Conservation (phyloP, 1,140 invertebrate genomes). For the Achatina immaculata region DNA sequence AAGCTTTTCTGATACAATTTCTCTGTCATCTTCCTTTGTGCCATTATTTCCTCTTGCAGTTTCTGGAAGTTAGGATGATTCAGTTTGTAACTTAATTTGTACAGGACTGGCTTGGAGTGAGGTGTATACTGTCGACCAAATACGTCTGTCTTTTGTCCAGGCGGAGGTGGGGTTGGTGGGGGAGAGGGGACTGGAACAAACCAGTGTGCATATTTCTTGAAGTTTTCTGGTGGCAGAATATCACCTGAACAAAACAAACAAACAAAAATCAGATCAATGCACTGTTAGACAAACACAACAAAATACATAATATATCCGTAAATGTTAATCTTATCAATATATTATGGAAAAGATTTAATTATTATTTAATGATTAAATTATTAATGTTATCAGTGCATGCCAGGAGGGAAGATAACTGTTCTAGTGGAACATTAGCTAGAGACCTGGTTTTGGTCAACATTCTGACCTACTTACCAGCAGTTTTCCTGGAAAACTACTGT, state of each 20-base stretch:
- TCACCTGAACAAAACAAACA: conserved; percentile 56
- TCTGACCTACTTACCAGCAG: too few relatives aligned
- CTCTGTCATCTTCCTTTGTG: conserved; percentile 48
- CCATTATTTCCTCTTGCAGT: conserved; percentile 57
- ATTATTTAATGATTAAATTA: too few relatives aligned
- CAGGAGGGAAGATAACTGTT: too few relatives aligned
- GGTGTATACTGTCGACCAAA: conserved; percentile 59
- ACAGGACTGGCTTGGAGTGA: conserved; percentile 56
- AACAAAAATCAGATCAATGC: not conserved
- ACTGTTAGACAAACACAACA: not conserved
- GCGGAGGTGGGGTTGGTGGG: conserved; percentile 54
- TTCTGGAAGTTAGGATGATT: conserved; percentile 62
- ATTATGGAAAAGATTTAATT: too few relatives aligned
- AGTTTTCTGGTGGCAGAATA: conserved; percentile 69
- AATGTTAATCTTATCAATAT: too few relatives aligned
- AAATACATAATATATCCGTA: too few relatives aligned
- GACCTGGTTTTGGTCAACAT: too few relatives aligned
- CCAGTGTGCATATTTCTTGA: conserved; percentile 65
- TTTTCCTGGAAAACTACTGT: too few relatives aligned
- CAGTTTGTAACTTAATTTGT: conserved; percentile 65
- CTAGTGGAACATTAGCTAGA: too few relatives aligned
- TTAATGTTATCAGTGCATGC: too few relatives aligned
- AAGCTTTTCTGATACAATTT: not conserved
- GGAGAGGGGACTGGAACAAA: conserved; percentile 55
- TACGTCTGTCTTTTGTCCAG: conserved; percentile 58